Evolutionary conservation across 2,888 invertebrate genomes (phyloP), one percentile per base, ranked within the genome.

Genomic region (Oxystoma pomonae): DNA sequence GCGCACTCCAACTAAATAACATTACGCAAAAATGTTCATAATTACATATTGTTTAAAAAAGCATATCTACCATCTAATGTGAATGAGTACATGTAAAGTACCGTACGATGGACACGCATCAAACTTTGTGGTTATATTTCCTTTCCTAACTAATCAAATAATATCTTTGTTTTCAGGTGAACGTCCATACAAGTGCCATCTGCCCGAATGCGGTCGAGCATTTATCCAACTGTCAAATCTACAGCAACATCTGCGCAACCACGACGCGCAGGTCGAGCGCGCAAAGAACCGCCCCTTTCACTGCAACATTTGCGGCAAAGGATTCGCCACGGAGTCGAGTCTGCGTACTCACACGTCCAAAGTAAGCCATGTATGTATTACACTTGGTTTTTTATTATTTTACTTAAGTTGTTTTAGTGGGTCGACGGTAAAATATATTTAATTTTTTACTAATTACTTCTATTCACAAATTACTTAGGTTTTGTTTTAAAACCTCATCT

Each of bases 191-290:
- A 94, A 96, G 83, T 98, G 97, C 81, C 95, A 95, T 81, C 86
- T 96, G 73, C 94, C 95, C 62, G 96, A 96, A 77, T 97, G 97
- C 80, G 96, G 96, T 60, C 86, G 96, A 73, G 96, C 96, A 69
- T 97, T 97, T 84, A 97, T 96, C 79, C 97, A 97, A 83, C 86
- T 97, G 73, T 96, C 96, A 63, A 97, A 97, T 81, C 88, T 97
- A 12, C 96, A 97, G 79, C 97, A 97, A 79, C 96, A 97, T 80
- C 87, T 96, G 69, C 84, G 96, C 70, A 97, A 96, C 83, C 96
- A 97, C 82, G 97, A 96, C 79, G 95, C 96, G 64, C 96, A 96
- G 81, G 92, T 95, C 70, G 95, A 96, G 77, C 86, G 96, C 71
- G 94, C 96, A 76, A 96, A 96, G 82, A 96, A 95, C 83, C 86